Evolutionary conservation across 2,888 invertebrate species (phyloP).

Genomic region (Sphaerophoria taeniata): DNA sequence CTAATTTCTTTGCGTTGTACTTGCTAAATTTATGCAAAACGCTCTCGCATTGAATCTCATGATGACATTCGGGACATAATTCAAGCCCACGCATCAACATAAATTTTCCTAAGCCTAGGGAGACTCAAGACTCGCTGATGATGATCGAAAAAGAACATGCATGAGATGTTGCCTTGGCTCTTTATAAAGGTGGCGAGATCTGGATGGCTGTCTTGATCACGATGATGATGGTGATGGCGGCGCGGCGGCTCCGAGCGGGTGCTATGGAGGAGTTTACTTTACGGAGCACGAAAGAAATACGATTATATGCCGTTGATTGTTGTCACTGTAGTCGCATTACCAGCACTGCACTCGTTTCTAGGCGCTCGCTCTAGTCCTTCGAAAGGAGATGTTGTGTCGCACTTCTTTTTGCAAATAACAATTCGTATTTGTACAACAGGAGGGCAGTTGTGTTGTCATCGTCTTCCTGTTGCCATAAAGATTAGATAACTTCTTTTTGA

Average conservation of each 20-base stretch:
- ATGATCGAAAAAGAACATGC: conserved; percentile 42
- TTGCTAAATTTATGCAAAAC: conserved; percentile 82
- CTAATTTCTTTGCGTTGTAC: conserved; percentile 74
- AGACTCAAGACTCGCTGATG: conserved; percentile 17
- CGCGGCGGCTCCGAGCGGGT: neutral
- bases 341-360: conserved; percentile 31
- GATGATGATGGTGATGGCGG: neutral
- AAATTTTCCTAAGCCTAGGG: conserved; percentile 74
- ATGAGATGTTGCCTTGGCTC: conserved; percentile 30
- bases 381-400: conserved; percentile 52
- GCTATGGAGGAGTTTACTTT: conserved; percentile 43
- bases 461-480: conserved; percentile 74
- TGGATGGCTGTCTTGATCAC: conserved; percentile 42
- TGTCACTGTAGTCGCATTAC: conserved; percentile 74
- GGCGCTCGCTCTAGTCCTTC: conserved; percentile 49
- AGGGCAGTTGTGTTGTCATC: conserved; percentile 72
- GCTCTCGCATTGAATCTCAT: conserved; percentile 83
- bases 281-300: conserved; percentile 68
- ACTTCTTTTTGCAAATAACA: conserved; percentile 45
- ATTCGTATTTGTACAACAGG: conserved; percentile 47
- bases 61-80: conserved; percentile 83
- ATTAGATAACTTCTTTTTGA: conserved; percentile 71
- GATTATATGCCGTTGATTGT: conserved; percentile 74
- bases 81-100: conserved; percentile 82
- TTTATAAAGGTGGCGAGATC: conserved; percentile 63